Base-by-base conservation (phyloP, 2,113 vertebrate genomes). In the Nothocercus julius region DNA sequence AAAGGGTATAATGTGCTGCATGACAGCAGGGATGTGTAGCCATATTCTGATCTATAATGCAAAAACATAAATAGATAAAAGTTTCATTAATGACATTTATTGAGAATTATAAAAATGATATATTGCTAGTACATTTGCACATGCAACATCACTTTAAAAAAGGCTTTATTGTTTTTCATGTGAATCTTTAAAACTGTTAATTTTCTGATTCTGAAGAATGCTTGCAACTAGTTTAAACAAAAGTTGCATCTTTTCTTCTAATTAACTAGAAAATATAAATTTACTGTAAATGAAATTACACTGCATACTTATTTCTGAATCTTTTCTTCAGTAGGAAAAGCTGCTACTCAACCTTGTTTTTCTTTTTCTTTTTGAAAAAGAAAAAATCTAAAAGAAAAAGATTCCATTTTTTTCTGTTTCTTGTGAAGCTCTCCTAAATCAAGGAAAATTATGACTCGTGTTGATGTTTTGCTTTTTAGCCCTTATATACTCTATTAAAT, bases 1-100 rank as follows among this genome's bases (percentile, higher is more conserved):
- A 98, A 99, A 99, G 64, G 99, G 99, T 94, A 99, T 99, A 97
- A 99, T 99, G 97, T 99, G 99, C 97, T 99, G 99, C 99, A 99
- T 99, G 96, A 99, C 99, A 83, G 99, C 99, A 91, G 99, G 99
- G 95, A 99, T 99, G 98, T 99, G 99, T 92, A 99, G 97, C 99
- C 99, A 99, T 98, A 99, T 99, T 97, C 99, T 98, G 98, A 99
- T 99, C 99, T 99, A 98, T 47, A 97, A 95, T 87, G 73, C 78
- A 96, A 87, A 98, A 92, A 96, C 34, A 95, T 38, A 96, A 91
- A 96, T 4, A 96, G 59, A 95, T 34, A 87, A 79, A 90, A 78
- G 38, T 68, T 63, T 75, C 20, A 90, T 95, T 91, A 94, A 86
- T 92, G 40, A 92, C 69, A 87, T 83, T 92, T 62, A 66, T 70